Evolutionary conservation across 2,113 vertebrate genomes (phyloP), one percentile per base, ranked within the genome.

Genomic region (Synchiropus splendidus): DNA sequence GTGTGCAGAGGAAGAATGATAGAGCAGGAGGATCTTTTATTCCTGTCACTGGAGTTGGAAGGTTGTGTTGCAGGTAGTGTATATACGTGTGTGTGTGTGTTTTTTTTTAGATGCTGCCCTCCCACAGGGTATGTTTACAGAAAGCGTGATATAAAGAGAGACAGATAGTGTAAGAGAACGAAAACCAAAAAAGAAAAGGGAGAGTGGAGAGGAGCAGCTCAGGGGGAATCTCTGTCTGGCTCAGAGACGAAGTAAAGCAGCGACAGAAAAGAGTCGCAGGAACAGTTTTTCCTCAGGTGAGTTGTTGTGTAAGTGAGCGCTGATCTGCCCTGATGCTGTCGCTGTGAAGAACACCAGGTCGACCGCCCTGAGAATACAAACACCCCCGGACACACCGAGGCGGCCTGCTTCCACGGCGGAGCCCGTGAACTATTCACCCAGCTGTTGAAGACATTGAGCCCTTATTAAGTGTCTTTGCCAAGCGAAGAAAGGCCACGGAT

Each of bases 281-380:
- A 51, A 67, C 60, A 74, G 74, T 76, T 81, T 78, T 82, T 77
- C 75, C 75, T 77, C 79, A 77, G 77, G 77, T 82, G 77, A 80
- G 75, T 74, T 71, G 70, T 65, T 76, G 72, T 67, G 64, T 78
- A 78, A 79, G 75, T 72, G 77, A 73, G 56, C 43, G 40, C 73
- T 73, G 77, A 80, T 79, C 70, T 72, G 66, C 74, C 70, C 64
- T 58, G 62, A 75, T 78, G 66, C 64, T 67, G 73, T 78, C 75
- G 70, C 56, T 16, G 63, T 42, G 39, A 70, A 60, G 67, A 71
- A 74, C 27, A 30, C 58, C 32, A 56, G 68, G 61, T 76, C 59
- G 48, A 50, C 63, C 58, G 68, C 61, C 31, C 52, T 49, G 68
- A 78, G 65, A 74, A 62, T 66, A 72, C 59, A 75, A 74, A 77